Evolutionary conservation across 2,797 vertebrate genomes (phyloP).

Genomic region (Characodon lateralis): DNA sequence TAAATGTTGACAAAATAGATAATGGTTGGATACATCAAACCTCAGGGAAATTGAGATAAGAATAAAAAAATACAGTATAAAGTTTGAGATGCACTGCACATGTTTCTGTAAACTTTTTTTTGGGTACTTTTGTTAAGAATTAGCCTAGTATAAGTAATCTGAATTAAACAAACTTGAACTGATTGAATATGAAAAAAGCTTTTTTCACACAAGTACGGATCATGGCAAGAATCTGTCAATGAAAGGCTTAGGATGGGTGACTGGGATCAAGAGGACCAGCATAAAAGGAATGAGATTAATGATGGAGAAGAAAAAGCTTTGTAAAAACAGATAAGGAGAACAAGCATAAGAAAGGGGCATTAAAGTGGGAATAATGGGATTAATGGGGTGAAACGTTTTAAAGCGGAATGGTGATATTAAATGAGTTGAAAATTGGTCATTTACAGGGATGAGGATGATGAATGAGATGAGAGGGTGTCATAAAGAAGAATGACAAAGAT

Average conservation of each 20-base stretch:
- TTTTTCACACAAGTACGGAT: not conserved
- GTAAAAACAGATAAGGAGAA: not conserved
- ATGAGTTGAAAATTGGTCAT: not conserved
- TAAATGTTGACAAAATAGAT: not conserved
- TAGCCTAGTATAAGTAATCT: not conserved
- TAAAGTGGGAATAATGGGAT: not conserved
- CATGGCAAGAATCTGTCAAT: not conserved
- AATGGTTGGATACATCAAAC: not conserved
- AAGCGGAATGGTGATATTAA: not conserved
- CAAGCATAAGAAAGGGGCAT: not conserved
- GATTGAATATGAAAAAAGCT: not conserved
- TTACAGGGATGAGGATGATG: not conserved
- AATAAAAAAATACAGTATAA: not conserved
- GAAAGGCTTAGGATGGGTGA: not conserved
- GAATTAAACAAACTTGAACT: not conserved
- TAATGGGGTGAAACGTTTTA: not conserved
- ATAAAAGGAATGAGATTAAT: not conserved
- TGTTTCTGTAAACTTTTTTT: not conserved
- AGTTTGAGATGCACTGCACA: too few species aligned
- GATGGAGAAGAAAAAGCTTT: not conserved
- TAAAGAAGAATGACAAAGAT: not conserved
- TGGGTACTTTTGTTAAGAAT: not conserved
- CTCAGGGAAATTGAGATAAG: not conserved
- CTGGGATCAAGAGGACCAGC: not conserved
- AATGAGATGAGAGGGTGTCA: not conserved